These are phyloP conservation scores for Drosophila varians DNA, from an alignment of 1,140 invertebrate species.

Conservation along the genomic window DNA sequence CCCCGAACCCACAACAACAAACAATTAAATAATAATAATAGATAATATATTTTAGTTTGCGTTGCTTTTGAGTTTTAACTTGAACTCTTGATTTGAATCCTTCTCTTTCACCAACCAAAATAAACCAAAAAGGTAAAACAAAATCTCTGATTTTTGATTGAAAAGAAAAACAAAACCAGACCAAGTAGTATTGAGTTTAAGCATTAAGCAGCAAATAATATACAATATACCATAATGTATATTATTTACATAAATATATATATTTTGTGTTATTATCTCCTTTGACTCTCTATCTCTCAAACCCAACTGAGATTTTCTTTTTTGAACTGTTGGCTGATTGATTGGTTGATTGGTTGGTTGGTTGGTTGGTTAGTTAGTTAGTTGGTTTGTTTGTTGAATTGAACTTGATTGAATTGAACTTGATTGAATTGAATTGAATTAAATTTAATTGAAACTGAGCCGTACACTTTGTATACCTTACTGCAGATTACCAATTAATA, in stretches of 20 bases:
- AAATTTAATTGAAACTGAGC: constrained; percentile 31
- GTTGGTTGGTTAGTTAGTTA: constrained; percentile 37
- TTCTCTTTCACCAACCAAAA: constrained; percentile 50
- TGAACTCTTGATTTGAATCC: constrained; percentile 55
- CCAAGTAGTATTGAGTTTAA: constrained; percentile 57
- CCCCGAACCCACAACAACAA: constrained; percentile 11
- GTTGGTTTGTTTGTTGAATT: constrained; percentile 31
- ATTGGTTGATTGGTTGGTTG: constrained; percentile 43
- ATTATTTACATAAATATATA: constrained; percentile 47
- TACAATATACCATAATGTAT: constrained; percentile 51
- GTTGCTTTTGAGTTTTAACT: constrained; percentile 51
- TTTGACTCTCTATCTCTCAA: constrained; percentile 10
- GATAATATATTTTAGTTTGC: constrained; percentile 41
- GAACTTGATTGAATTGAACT: neutral
- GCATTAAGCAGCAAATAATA: constrained; percentile 34
- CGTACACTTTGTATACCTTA: constrained; percentile 40
- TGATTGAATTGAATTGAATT: constrained; percentile 1
- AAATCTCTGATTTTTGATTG: constrained; percentile 46
- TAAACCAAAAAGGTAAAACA: constrained; percentile 22
- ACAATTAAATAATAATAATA: constrained; percentile 26
- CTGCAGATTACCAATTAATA: constrained; percentile 25
- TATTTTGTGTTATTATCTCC: constrained; percentile 36
- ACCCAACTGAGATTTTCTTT: constrained; percentile 47
- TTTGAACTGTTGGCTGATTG: constrained; percentile 55
- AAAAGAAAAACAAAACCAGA: constrained; percentile 30